A percentile compares a stretch with the other conserved stretches of the same genome.
phyloP scores from a whole-genome alignment of 2,797 vertebrate genomes.

The Sebastes goodei region DNA sequence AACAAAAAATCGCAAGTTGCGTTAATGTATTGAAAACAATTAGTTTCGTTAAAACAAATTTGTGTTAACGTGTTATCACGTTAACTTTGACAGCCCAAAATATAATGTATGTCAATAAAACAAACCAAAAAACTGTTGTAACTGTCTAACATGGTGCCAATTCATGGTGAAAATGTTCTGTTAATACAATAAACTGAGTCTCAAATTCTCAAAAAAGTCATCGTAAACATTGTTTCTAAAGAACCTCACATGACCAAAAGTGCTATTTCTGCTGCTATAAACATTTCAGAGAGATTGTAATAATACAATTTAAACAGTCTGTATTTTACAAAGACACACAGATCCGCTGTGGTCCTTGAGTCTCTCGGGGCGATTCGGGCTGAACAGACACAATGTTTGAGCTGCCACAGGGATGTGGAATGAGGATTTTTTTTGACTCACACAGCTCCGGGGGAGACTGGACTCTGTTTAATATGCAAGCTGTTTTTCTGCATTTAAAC shows the following conservation, averaged over 20 bases:
- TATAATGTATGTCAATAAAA: not conserved
- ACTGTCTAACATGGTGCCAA: not conserved
- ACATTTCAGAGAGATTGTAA: not conserved
- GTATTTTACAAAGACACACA: not conserved
- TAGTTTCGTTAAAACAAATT: no score
- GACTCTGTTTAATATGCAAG: constrained; percentile 57
- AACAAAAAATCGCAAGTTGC: no score
- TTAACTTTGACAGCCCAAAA: not conserved
- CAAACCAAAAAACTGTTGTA: not conserved
- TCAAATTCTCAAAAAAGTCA: not conserved
- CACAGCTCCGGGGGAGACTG: constrained; percentile 26
- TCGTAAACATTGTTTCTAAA: not conserved
- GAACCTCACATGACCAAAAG: not conserved
- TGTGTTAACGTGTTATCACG: no score
- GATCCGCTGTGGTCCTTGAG: constrained; percentile 16
- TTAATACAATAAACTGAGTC: not conserved
- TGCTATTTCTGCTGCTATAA: not conserved
- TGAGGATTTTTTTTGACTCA: constrained; percentile 28
- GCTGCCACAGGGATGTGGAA: constrained; percentile 34
- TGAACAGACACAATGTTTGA: constrained; percentile 38
- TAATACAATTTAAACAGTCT: constrained; percentile 1
- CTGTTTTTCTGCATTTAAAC: constrained; percentile 57
- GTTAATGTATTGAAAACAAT: no score
- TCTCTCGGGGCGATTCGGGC: constrained; percentile 30
- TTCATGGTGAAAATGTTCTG: not conserved